A percentile compares a stretch with the other conserved stretches of the same genome.
Evolutionary conservation across 2,888 invertebrate genomes (phyloP).

Genomic region (Chymomyza procnemis): DNA sequence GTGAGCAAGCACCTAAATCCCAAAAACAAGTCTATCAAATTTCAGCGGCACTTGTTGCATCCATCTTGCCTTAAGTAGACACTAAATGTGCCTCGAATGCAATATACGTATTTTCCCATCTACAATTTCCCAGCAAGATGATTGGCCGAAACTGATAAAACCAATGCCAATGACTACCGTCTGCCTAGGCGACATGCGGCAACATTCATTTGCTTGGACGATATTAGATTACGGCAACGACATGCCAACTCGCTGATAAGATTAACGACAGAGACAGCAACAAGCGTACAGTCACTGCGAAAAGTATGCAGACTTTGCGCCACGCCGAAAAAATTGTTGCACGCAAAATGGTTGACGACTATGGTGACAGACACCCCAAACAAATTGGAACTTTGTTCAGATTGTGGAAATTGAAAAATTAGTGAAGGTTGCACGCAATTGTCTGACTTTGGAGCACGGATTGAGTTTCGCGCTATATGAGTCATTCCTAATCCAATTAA

Average conservation of each 20-base stretch:
- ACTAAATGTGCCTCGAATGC: constrained; percentile 12
- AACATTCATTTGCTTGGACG: constrained; percentile 32
- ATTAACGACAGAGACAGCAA: constrained; percentile 42
- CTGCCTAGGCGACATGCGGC: constrained; percentile 22
- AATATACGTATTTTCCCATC: constrained; percentile 8
- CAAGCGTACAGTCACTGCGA: constrained; percentile 14
- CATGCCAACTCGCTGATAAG: constrained; percentile 49
- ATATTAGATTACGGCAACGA: constrained; percentile 58
- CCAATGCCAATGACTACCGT: background rate
- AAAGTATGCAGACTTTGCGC: background rate
- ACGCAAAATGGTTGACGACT: background rate
- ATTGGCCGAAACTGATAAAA: constrained; percentile 52
- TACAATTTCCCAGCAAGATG: constrained; percentile 22
- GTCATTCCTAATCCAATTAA: too few relatives aligned
- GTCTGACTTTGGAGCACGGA: too few relatives aligned
- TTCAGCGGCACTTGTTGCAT: constrained; percentile 57
- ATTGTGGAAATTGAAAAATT: background rate
- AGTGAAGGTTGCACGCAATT: background rate
- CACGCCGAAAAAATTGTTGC: background rate
- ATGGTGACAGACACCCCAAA: background rate
- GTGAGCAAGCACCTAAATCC: background rate
- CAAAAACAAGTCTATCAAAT: constrained; percentile 59
- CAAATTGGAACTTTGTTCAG: background rate
- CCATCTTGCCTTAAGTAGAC: constrained; percentile 1
- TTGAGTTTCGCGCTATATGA: too few relatives aligned